Evolutionary conservation across 2,888 invertebrate genomes (phyloP).

Genomic region (Oscheius sp.): DNA sequence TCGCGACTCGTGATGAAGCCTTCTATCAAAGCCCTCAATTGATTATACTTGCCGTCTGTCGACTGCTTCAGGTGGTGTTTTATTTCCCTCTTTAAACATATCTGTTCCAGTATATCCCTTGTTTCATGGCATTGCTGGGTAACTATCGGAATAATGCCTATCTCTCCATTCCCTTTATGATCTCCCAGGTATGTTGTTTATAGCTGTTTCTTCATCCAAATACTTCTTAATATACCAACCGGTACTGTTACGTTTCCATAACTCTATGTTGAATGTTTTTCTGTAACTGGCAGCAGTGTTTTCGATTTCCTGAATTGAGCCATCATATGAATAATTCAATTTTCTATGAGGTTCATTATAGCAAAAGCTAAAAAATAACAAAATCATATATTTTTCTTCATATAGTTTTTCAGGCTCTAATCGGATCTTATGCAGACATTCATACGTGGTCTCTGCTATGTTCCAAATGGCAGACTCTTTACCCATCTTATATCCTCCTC

Average conservation of each 20-base stretch:
- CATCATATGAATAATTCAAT: no score
- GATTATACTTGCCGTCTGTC: constrained; percentile 7
- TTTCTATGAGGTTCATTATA: no score
- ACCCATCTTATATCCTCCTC: constrained; percentile 2
- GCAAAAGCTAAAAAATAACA: no score
- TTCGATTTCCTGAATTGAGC: no score
- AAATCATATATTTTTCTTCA: no score
- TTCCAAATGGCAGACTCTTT: constrained; percentile 2
- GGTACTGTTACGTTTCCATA: no score
- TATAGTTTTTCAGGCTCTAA: constrained; percentile 16
- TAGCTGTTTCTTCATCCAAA: no score
- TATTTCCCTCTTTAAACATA: neutral
- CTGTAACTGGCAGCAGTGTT: no score
- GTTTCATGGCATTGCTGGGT: constrained; percentile 24
- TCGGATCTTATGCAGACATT: constrained; percentile 30
- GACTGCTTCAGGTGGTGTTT: constrained; percentile 16
- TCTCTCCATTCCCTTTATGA: constrained; percentile 27
- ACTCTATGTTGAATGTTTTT: no score
- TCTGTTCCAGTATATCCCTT: constrained; percentile 17
- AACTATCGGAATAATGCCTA: constrained; percentile 25
- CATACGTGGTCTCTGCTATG: constrained; percentile 13
- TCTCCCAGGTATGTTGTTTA: constrained; percentile 28
- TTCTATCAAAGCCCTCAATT: constrained; percentile 11
- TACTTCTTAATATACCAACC: no score
- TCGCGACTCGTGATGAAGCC: constrained; percentile 14